A percentile compares a stretch with the other conserved stretches of the same genome.
Evolutionary conservation across 2,113 vertebrate species (phyloP).

Genomic region (Mohoua ochrocephala): DNA sequence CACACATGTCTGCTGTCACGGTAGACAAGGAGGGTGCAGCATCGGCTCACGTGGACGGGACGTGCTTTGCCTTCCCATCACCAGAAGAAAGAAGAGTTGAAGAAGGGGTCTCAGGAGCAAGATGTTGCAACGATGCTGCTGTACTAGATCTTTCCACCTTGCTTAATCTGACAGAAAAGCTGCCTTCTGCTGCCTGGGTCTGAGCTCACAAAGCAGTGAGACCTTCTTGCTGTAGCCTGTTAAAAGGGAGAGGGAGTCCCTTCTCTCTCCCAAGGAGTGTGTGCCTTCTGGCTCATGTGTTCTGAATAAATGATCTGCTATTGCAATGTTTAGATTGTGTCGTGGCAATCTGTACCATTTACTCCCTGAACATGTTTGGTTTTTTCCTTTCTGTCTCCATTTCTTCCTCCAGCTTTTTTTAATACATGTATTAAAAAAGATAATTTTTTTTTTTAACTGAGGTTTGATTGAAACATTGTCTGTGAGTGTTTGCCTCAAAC

Average conservation of each 20-base stretch:
- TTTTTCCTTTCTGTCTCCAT: not conserved
- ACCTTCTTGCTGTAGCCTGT: not conserved
- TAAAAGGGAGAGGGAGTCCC: not conserved
- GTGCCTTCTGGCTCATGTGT: rapidly evolving
- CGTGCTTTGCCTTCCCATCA: not conserved
- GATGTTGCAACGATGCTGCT: not conserved
- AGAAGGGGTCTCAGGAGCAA: not conserved
- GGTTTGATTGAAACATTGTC: not conserved
- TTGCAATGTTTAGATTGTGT: not conserved
- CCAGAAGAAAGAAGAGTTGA: not conserved
- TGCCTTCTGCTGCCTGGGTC: not conserved
- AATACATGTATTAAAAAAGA: not conserved
- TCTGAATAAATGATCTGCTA: not conserved
- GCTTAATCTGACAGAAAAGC: not conserved
- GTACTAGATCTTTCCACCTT: not conserved
- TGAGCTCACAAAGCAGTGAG: not conserved
- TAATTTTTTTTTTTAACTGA: not conserved
- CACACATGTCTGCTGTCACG: not conserved
- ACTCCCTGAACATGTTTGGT: rapidly evolving
- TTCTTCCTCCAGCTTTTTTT: not conserved
- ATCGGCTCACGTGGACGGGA: rapidly evolving
- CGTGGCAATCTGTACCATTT: not conserved
- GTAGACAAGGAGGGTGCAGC: not conserved
- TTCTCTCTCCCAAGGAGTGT: not conserved
- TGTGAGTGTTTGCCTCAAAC: not conserved